Conservation (phyloP, 1,140 invertebrate species). For the Bombyx mandarina region DNA sequence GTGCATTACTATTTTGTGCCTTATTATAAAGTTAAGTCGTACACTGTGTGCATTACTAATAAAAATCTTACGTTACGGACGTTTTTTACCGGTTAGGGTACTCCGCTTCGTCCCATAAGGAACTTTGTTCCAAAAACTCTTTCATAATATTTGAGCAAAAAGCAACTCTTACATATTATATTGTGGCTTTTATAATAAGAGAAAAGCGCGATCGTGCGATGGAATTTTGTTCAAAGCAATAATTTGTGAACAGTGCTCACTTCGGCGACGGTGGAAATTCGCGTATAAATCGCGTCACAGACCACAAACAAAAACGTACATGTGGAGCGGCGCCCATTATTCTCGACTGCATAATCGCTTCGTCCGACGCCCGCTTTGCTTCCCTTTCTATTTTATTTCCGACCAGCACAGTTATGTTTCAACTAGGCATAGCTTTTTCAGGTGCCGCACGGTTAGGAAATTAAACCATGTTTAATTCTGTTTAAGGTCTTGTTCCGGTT, state of each 20-base stretch:
- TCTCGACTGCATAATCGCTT: conserved; percentile 71
- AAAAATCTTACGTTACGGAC: no score
- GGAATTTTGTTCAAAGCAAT: conserved; percentile 68
- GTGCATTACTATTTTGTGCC: no score
- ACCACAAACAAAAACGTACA: conserved; percentile 71
- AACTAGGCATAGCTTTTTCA: conserved; percentile 64
- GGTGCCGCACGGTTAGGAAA: conserved; percentile 47
- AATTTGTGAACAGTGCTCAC: conserved; percentile 68
- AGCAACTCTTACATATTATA: background rate
- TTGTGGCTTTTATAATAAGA: conserved; percentile 29
- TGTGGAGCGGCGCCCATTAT: conserved; percentile 69
- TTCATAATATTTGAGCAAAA: no score
- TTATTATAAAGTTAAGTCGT: no score
- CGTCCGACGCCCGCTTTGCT: conserved; percentile 68
- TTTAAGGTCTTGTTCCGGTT: conserved; percentile 66
- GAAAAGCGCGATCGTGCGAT: conserved; percentile 43
- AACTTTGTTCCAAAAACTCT: no score
- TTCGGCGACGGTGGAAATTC: conserved; percentile 68
- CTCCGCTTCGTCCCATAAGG: no score
- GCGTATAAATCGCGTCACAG: conserved; percentile 70
- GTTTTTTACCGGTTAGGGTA: no score
- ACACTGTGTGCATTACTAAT: no score
- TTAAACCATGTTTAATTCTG: conserved; percentile 69
- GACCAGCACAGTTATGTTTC: conserved; percentile 63
- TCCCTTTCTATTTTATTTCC: conserved; percentile 70